Base-by-base conservation (phyloP, 2,113 vertebrate species). In the Brachyhypopomus gauderio region DNA sequence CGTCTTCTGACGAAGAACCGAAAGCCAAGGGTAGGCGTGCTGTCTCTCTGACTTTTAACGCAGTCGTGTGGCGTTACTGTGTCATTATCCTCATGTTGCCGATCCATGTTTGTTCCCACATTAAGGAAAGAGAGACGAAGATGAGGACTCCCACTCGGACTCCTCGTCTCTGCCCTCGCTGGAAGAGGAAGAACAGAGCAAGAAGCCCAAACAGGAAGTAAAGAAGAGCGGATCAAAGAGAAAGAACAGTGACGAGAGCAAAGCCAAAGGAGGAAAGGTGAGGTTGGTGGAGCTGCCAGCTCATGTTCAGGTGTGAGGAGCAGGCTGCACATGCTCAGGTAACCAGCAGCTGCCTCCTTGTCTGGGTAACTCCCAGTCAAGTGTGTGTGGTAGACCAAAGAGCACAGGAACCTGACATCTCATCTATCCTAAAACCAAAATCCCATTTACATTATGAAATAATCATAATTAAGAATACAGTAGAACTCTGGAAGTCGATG, bases 111-210 rank as follows among this genome's bases (percentile, higher is more conserved):
- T 60, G 22, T 30, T 17, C 19, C 17, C n/a, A 60, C 48, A 38
- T 38, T 64, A 45, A 77, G 56, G 12, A 75, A 52, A 74, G 34
- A 41, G 36, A 17, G 74, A 27, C 6, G 12, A 36, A 41, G n/a
- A 77, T 20, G 72, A 75, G 19, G 78, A 86, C 5, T 14, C 38
- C 76, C 59, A 67, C 55, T 82, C 91, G 0, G 91, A 93, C 87
- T 91, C 89, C 7, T 92, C 90, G 1, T 92, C 91, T 55, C 87
- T 91, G 14, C 77, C 84, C 1, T 93, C 92, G 72, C 23, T 92
- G 83, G 89, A 93, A 0, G 92, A 91, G 3, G 38, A 83, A 25
- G 77, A 88, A 0, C 48, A 0, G 17, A 66, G 5, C 3, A 63
- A 27, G 66, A 85, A 87, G 0, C 11, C 58, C 3, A 16, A 76